Percentiles rank a stretch among this genome's conserved stretches.
Conservation (phyloP, 2,113 vertebrate genomes). For the Nesospiza acunhae region DNA sequence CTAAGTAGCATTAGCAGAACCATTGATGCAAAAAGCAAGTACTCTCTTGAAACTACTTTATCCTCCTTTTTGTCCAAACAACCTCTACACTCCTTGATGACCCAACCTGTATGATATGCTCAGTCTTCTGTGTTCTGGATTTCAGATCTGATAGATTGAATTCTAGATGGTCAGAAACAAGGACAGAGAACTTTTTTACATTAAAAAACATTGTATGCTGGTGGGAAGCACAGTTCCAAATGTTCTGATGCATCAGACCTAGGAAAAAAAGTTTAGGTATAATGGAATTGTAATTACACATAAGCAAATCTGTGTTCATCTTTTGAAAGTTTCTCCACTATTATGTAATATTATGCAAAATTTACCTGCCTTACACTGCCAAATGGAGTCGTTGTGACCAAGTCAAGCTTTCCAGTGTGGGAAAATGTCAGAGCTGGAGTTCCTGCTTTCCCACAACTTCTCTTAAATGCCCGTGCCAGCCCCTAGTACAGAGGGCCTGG, state of each 20-base stretch:
- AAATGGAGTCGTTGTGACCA: not conserved
- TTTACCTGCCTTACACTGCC: not conserved
- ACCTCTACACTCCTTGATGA: not conserved
- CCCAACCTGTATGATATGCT: too few relatives aligned
- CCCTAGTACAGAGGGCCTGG: not conserved
- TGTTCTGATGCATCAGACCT: not conserved
- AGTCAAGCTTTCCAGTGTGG: not conserved
- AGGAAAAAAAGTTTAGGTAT: not conserved
- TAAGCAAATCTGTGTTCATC: not conserved
- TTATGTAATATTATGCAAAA: not conserved
- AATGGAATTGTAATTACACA: not conserved
- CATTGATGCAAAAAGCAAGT: not conserved
- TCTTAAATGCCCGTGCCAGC: accelerated
- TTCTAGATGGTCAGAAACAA: not conserved
- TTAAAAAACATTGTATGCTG: not conserved
- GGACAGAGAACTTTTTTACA: not conserved
- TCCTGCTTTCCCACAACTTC: not conserved
- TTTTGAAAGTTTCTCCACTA: not conserved
- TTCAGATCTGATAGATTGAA: not conserved
- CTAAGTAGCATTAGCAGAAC: not conserved
- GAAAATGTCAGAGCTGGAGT: not conserved
- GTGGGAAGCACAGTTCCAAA: not conserved
- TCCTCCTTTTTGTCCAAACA: not conserved
- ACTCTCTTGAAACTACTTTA: not conserved
- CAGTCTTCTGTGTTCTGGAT: not conserved